Base-by-base conservation (phyloP, 2,113 vertebrate genomes). In the Psilopsiagon aurifrons region DNA sequence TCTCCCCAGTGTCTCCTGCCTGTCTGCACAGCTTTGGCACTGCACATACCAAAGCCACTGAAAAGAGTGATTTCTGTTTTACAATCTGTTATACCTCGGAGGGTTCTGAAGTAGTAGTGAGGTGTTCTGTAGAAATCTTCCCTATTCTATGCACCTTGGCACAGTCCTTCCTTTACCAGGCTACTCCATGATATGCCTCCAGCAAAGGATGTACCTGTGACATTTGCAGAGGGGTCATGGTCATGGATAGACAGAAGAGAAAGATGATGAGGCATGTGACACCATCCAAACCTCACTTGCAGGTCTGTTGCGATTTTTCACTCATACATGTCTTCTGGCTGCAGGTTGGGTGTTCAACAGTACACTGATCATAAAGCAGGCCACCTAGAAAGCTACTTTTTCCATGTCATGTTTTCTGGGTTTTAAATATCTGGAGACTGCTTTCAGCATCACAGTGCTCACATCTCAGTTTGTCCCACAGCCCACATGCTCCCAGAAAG, bases 261-360 rank as follows among this genome's bases (percentile, higher is more conserved):
- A 44, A 66, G 10, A 2, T 1, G 1, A 29, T 43, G 25, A 90
- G 8, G 17, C 23, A 79, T 0, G 0, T 33, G 22, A 15, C 31
- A 31, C 29, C 16, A 12, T 39, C 6, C 11, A 35, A 54, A 24
- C 13, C 9, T 43, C 15, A 20, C 18, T 35, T 69, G 13, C 39
- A 66, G 27, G 47, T 23, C 5, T 18, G 10, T 11, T n/a, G 28
- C 10, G 15, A 15, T 29, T 55, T 71, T 67, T 59, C 54, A 14
- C 19, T 25, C 1, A 1, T 63, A 18, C 0, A 5, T 13, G 13
- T 39, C 59, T 83, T 70, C 25, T 60, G 57, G 29, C 17, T 79
- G 37, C 47, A 39, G 37, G 20, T 57, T 47, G 24, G 9, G 5
- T 18, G 9, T 51, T 13, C n/a, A 43, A 33, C 25, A 35, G 31